Conservation (phyloP, 2,797 vertebrate species). For the Mormyrus hasselquistii region DNA sequence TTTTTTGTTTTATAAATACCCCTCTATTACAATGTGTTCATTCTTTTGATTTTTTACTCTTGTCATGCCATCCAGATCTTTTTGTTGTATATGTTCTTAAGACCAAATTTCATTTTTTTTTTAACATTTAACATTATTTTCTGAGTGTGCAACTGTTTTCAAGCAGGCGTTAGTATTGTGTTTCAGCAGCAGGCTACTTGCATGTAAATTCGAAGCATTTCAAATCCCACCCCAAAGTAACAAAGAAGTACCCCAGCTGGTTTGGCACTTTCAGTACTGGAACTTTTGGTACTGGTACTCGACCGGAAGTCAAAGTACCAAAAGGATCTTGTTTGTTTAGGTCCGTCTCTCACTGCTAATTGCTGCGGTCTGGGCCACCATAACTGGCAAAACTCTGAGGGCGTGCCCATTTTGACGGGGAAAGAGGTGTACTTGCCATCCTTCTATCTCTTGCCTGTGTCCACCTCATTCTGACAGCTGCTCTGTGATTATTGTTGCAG, state of each 20-base stretch:
- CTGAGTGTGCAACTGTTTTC: not conserved
- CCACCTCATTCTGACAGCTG: slow-evolving; percentile 3
- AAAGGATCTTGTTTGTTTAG: not conserved
- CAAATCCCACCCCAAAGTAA: not conserved
- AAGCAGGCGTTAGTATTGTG: not conserved
- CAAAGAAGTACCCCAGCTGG: not conserved
- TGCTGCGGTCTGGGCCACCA: not conserved
- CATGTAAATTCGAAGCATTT: not conserved
- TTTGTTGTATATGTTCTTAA: not conserved
- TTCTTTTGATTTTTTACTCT: not conserved
- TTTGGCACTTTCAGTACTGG: not conserved
- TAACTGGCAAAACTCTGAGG: not conserved
- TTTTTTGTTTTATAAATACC: not conserved
- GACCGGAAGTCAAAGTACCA: not conserved
- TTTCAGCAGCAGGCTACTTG: not conserved
- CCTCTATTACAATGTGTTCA: not conserved
- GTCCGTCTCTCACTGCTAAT: not conserved
- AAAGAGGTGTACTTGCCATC: too few relatives aligned
- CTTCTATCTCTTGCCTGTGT: not conserved
- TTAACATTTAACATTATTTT: not conserved
- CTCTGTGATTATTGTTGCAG: slow-evolving; percentile 71
- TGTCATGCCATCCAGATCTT: not conserved
- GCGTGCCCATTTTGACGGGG: not conserved
- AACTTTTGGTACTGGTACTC: not conserved
- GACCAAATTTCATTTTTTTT: not conserved